A percentile compares a stretch with the other conserved stretches of the same genome.
Conservation (phyloP, 2,113 vertebrate genomes). For the Elaphurus davidianus region DNA sequence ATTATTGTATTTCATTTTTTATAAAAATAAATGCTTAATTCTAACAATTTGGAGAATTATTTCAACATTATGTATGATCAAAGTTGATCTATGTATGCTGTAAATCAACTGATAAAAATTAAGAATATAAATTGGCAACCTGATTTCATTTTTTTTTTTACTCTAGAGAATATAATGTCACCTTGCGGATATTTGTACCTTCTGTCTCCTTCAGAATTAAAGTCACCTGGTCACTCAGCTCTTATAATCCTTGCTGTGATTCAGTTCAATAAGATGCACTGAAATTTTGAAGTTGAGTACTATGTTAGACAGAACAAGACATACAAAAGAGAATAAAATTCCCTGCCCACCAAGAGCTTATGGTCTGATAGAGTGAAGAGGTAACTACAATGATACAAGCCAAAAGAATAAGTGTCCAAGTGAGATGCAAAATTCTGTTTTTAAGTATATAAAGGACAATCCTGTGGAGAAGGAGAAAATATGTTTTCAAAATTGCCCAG, state of each 20-base stretch:
- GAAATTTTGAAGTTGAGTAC: neutral
- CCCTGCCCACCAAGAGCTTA: neutral
- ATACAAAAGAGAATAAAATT: neutral
- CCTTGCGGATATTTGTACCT: neutral
- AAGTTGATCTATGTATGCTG: neutral
- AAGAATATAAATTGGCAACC: neutral
- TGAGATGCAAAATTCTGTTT: neutral
- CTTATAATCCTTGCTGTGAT: neutral
- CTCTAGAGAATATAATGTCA: neutral
- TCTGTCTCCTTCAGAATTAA: conserved; percentile 5
- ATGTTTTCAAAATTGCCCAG: neutral
- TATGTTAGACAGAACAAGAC: neutral
- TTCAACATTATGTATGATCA: neutral
- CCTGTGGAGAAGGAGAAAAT: neutral
- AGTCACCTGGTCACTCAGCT: neutral
- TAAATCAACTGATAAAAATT: neutral
- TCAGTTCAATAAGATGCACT: neutral
- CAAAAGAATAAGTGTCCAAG: neutral
- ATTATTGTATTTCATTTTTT: neutral
- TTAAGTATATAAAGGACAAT: neutral
- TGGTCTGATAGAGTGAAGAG: neutral
- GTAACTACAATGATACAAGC: neutral
- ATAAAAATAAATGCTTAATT: neutral
- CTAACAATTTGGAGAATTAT: neutral
- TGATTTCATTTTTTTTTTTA: neutral